Base-by-base conservation (phyloP, 1,140 invertebrate genomes). In the Heliconius himera region DNA sequence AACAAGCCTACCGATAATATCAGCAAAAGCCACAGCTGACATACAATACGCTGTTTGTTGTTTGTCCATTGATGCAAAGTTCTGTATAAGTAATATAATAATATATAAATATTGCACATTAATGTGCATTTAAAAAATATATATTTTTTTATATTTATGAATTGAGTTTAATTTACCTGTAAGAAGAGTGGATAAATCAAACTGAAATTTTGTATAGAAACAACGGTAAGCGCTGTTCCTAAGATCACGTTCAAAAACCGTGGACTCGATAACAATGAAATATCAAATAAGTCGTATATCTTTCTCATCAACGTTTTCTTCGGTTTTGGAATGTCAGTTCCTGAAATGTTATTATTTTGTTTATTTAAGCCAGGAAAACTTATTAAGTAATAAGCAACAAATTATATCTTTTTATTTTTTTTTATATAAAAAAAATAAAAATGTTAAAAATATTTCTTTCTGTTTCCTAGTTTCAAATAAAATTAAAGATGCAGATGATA, bases 181-280 rank as follows among this genome's bases (percentile, higher is more conserved):
- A 97, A 86, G 81, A 97, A 97, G 76, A 96, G 95, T 18, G 97
- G 96, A 77, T 95, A 96, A 72, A 97, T 92, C 91, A 97, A 95
- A 78, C 96, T 96, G 84, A 97, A 97, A 85, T 96, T 96, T 26
- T 96, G 95, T 74, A 96, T 96, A 0, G 96, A 96, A 9, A 96
- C 96, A 78, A 96, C 96, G 66, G 95, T 96, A 9, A 97, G 84
- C 1, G 96, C 95, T 77, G 96, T 95, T 36, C 96, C 96, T 54
- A 96, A 90, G 71, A 96, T 95, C 3, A 97, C 95, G 86, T 96
- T 97, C 33, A 96, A 87, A 81, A 97, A 97, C 0, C 95, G 91
- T 36, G 89, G 88, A 73, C 89, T 91, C 6, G 88, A 94, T 5
- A 97, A 86, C 56, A 97, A 88, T 70, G 96, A 95, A 71, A 97